Base-by-base conservation (phyloP, 2,888 invertebrate genomes). In the Julus scandinavius region DNA sequence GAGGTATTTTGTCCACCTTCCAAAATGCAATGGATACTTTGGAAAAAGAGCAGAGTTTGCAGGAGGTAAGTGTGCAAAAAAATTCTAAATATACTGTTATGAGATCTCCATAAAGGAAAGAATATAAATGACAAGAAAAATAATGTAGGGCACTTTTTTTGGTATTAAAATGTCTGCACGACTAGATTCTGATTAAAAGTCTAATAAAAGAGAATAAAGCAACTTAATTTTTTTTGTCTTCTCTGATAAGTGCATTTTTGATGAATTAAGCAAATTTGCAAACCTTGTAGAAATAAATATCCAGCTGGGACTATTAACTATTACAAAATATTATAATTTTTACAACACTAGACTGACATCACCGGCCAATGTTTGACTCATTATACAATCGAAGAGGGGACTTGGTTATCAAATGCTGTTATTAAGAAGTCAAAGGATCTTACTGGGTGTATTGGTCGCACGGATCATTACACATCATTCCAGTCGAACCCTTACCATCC, bases 21-120 rank as follows among this genome's bases (percentile, higher is more conserved):
- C 98, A 98, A 92, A 98, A 97, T 92, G 95, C 95, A 89, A 97
- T 97, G 97, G 94, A 94, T 90, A 93, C 97, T 89, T 96, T 98
- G 90, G 97, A 97, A 92, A 94, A 96, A 88, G 96, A 96, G 91
- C 94, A 95, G 89, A 94, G 94, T 87, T 94, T 94, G 3, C 94
- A 95, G 38, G 97, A 97, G 93, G 95, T 95, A 92, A 91, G 89
- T 17, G 13, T 87, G 80, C 17, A 87, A 72, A 7, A 87, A 29
- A 38, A 4, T 50, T 45, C 45, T 50, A 15, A 54, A 6, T 4
- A 7, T n/a, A 29, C 29, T 54, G 4, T 58, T 49, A 40, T 11
- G 7, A 20, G 40, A 72, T 45, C 5, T 45, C 45, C 7, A 45
- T 5, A 1, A 45, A 45, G 45, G 45, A 45, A 7, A 7, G 45